phyloP scores from a whole-genome alignment of 2,113 vertebrate species.

The Dicentrarchus labrax region DNA sequence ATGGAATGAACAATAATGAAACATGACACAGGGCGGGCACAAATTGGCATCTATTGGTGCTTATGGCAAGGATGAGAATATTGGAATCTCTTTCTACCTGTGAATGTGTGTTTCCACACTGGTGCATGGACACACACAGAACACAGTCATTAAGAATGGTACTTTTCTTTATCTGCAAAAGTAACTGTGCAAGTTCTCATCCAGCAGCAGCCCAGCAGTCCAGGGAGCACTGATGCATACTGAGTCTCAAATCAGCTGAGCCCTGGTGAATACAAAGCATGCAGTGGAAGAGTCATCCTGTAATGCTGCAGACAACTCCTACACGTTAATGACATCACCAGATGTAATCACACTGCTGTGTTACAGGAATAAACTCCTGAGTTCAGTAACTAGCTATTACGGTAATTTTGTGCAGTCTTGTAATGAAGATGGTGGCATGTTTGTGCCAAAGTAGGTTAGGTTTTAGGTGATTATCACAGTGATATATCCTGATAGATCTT shows the following conservation, averaged over 20 bases:
- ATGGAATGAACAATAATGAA: constrained; percentile 54
- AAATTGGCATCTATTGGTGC: constrained; percentile 21
- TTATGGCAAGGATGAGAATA: constrained; percentile 13
- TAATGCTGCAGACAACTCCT: constrained; percentile 8
- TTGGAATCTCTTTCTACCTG: constrained; percentile 7
- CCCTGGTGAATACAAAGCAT: constrained; percentile 56
- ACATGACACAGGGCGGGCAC: constrained; percentile 44
- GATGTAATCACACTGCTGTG: constrained; percentile 9
- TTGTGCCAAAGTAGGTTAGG: constrained; percentile 11
- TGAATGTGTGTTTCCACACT: constrained; percentile 10
- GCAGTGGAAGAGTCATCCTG: constrained; percentile 40
- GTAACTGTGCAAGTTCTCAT: constrained; percentile 23
- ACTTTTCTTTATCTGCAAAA: constrained; percentile 19
- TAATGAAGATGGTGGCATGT: not conserved
- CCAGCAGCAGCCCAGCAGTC: constrained; percentile 8
- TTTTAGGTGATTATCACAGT: constrained; percentile 20
- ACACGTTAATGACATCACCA: not conserved
- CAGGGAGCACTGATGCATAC: constrained; percentile 34
- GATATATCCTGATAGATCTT: constrained; percentile 17
- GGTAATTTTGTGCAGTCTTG: constrained; percentile 16
- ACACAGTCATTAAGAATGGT: constrained; percentile 30
- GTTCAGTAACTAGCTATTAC: constrained; percentile 11
- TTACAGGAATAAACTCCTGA: not conserved
- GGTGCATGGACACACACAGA: constrained; percentile 6
- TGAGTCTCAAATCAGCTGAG: constrained; percentile 50